These are phyloP conservation scores for Mus caroli DNA, from an alignment of 2,797 vertebrate genomes.

Conservation along the genomic window DNA sequence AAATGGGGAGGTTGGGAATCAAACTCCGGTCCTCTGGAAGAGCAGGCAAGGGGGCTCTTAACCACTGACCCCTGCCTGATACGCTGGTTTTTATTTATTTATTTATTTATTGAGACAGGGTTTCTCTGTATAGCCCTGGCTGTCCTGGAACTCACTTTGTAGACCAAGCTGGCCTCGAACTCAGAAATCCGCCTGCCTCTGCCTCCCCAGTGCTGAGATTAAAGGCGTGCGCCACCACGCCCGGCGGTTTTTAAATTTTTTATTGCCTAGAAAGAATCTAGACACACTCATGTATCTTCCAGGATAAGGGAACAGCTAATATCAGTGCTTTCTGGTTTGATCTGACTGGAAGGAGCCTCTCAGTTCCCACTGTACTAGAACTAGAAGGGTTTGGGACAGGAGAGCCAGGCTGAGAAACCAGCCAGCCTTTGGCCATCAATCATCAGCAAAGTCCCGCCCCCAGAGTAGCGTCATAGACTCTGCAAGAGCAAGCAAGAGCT, in stretches of 20 bases:
- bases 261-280: background rate
- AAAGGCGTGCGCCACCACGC: no score
- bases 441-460: background rate
- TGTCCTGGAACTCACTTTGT: no score
- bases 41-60: background rate
- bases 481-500: background rate
- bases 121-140: no score
- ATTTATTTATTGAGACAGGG: no score
- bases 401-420: background rate
- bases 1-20: no score
- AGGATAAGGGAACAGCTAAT: background rate
- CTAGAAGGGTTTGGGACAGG: no score
- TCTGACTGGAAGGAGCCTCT: background rate
- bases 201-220: no score
- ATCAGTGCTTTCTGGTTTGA: background rate
- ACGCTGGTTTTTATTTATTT: background rate
- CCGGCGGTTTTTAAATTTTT: no score
- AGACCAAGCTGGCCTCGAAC: no score
- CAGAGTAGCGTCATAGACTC: accelerated
- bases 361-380: background rate
- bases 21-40: background rate
- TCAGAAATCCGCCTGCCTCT: no score
- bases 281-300: background rate
- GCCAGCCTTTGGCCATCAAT: background rate
- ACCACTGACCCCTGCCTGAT: no score